Conservation (phyloP, 2,113 vertebrate species). For the chimpanzee (Pan troglodytes) region NHGRI_mPanTro3-v2.1_pri NC_086015.1:150131001-150131500, state of each 20-base stretch:
- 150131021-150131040: constrained; percentile 9
- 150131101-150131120: constrained; percentile 35
- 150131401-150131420: constrained; percentile 52
- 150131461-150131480: constrained; percentile 33
- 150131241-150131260: constrained; percentile 42
- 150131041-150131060: neutral
- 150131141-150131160: neutral
- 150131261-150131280: constrained; percentile 43
- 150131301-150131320: constrained; percentile 8
- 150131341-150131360: constrained; percentile 52
- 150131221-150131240: neutral
- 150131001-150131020: neutral
- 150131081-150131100: constrained; percentile 45
- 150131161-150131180: neutral
- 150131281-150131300: constrained; percentile 39
- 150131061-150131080: constrained; percentile 42
- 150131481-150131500: constrained; percentile 80
- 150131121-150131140: constrained; percentile 56
- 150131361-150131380: constrained; percentile 44
- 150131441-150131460: neutral
- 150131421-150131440: neutral
- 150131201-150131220: constrained; percentile 17
- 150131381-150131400: constrained; percentile 44
- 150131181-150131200: constrained; percentile 3
- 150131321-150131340: constrained; percentile 52